These are phyloP conservation scores for Zapornia atra DNA, from an alignment of 2,113 vertebrate species.

Conservation along the genomic window DNA sequence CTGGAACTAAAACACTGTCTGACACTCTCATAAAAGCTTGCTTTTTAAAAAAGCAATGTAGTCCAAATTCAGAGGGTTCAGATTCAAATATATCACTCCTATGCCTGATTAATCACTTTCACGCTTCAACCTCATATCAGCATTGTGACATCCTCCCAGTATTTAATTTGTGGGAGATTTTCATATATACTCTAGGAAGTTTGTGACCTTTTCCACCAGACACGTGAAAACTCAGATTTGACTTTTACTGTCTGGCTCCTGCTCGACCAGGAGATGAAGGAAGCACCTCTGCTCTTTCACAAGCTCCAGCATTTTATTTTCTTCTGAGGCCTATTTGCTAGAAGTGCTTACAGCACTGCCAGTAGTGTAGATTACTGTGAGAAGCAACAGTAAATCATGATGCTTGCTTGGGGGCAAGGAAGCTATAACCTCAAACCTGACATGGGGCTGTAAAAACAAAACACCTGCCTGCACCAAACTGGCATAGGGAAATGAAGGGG, in stretches of 20 bases:
- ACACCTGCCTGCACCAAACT: not conserved
- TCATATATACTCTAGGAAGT: not conserved
- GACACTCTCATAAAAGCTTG: not conserved
- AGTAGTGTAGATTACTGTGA: not conserved
- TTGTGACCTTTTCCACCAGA: not conserved
- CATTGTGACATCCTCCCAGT: not conserved
- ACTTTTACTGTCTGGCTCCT: not conserved
- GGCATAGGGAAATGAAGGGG: not conserved
- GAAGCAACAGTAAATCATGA: not conserved
- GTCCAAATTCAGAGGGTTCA: not conserved
- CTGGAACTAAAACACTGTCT: not conserved
- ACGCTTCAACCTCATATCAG: not conserved
- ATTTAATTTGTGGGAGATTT: not conserved
- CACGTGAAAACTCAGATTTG: not conserved
- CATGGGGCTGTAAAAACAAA: not conserved
- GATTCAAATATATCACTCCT: not conserved
- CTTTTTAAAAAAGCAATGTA: not conserved
- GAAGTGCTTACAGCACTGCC: not conserved
- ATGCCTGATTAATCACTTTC: not conserved
- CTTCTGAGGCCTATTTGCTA: not conserved
- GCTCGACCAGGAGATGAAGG: not conserved
- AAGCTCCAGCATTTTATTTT: not conserved
- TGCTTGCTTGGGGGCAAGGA: not conserved
- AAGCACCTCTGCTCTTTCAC: not conserved
- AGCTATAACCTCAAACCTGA: not conserved